Base-by-base conservation (phyloP, 2,888 invertebrate species). In the Drosophila stalkeri region DNA sequence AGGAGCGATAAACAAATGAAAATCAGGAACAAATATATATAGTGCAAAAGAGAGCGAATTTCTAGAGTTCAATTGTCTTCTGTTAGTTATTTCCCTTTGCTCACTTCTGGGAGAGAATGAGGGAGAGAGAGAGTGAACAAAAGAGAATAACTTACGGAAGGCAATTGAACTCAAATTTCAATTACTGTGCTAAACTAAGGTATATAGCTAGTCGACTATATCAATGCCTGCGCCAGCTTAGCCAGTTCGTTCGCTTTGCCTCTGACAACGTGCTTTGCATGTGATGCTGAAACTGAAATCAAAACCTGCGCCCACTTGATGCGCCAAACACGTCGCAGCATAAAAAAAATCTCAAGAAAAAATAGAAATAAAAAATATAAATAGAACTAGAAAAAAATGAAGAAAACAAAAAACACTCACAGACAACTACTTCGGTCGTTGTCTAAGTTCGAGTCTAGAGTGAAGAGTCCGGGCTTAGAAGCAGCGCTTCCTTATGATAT, bases 321-420 rank as follows among this genome's bases (percentile, higher is more conserved):
- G 87, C 77, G 75, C 87, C 87, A 84, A 86, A 86, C 87, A 83
- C 85, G 83, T 83, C 79, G 71, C 72, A 52, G 27, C 51, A 35
- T 47, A 46, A 46, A 14, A 27, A 27, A 37, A 39, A 47, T 11
- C 47, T n/a, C n/a, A 37, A n/a, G 35, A 11, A 18, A 14, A 12
- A 20, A 12, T 31, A 27, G 11, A n/a, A 51, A 33, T 27, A 44
- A 27, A 49, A 14, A 12, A n/a, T 16, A 43, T 12, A 31, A 44
- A 33, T 57, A 56, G 43, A 31, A 43, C 27, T 31, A 20, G 3
- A 16, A 5, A 37, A 12, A 33, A n/a, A 6, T n/a, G n/a, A 41
- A n/a, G 16, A 39, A 16, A n/a, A 33, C 14, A 55, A 35, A 3
- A 7, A 11, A 37, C 11, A 11, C 3, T 6, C 18, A 14, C 49